These are phyloP conservation scores for Manis pentadactyla DNA, from an alignment of 2,797 vertebrate species.

Conservation along the genomic window DNA sequence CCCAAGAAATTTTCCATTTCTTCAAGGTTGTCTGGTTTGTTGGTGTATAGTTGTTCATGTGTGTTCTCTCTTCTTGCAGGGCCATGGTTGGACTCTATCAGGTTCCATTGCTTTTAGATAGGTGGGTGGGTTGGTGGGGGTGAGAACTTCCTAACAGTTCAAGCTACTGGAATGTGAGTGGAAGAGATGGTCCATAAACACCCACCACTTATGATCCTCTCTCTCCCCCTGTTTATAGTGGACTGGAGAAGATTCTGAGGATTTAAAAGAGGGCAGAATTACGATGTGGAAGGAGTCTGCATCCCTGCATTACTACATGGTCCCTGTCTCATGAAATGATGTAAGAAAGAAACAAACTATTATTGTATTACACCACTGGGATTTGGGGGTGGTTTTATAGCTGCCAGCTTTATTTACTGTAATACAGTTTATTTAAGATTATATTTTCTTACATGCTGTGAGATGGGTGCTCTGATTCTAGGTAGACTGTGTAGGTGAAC, in stretches of 20 bases:
- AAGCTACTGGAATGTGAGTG: neutral
- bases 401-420: neutral
- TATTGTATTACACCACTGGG: neutral
- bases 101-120: neutral
- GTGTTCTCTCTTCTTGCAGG: neutral
- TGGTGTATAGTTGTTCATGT: neutral
- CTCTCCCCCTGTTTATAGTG: neutral
- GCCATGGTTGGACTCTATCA: neutral
- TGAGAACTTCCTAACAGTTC: neutral
- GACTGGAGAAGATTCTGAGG: neutral
- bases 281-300: neutral
- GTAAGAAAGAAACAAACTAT: neutral
- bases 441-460: neutral
- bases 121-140: neutral
- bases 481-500: neutral
- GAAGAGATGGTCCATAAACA: neutral
- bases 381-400: neutral
- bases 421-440: neutral
- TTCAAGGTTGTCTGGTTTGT: neutral
- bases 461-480: neutral
- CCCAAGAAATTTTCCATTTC: neutral
- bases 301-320: neutral
- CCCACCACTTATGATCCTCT: neutral
- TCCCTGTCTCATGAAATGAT: neutral
- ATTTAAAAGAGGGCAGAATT: neutral